Evolutionary conservation across 2,113 vertebrate genomes (phyloP).

Genomic region (Grammomys surdaster): DNA sequence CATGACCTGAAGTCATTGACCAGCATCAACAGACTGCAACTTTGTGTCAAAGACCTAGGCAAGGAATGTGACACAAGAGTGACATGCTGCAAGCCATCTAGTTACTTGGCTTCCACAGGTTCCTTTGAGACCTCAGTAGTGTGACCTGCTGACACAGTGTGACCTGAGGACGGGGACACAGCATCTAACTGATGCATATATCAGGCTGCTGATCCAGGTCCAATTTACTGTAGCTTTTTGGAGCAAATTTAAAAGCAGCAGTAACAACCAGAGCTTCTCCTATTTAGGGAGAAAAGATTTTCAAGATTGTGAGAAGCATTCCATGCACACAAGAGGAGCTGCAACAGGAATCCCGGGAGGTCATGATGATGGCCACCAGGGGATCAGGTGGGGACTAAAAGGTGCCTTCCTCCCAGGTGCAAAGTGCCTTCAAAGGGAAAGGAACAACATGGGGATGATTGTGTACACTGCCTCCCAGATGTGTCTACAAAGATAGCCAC

Average conservation of each 20-base stretch:
- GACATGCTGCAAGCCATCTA: background rate
- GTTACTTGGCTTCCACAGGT: background rate
- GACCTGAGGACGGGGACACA: background rate
- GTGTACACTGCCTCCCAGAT: rapidly evolving
- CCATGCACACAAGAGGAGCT: background rate
- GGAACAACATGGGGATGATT: background rate
- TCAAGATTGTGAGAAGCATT: background rate
- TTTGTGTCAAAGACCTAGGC: background rate
- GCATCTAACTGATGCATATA: background rate
- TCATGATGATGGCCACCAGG: too few relatives aligned
- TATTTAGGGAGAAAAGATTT: background rate
- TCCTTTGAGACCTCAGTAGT: background rate
- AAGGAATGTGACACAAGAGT: background rate
- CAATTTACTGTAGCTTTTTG: background rate
- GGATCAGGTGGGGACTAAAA: background rate
- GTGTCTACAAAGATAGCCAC: background rate
- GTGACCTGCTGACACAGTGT: too few relatives aligned
- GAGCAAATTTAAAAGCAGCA: slow-evolving; percentile 46
- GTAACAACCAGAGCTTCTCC: slow-evolving; percentile 7
- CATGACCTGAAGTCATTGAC: background rate
- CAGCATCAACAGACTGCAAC: background rate
- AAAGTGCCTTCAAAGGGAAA: background rate
- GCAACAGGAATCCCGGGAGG: background rate
- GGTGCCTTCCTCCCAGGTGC: background rate
- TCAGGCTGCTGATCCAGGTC: background rate